Evolutionary conservation across 2,113 vertebrate species (phyloP).

Genomic region (Callorhinus ursinus): DNA sequence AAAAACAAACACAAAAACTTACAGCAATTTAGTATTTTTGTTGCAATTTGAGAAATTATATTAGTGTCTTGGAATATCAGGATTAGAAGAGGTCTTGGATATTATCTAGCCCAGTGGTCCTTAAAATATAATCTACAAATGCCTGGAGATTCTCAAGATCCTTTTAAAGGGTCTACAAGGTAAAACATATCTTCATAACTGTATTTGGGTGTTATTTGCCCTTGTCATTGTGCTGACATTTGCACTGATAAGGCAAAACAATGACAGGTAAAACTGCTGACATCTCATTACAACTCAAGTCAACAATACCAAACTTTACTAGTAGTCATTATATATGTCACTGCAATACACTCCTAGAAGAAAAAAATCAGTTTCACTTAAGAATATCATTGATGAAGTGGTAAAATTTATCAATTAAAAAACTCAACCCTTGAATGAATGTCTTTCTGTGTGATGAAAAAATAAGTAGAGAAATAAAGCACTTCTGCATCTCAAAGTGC

Average conservation of each 20-base stretch:
- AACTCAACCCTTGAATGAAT: not conserved
- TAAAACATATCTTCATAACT: not conserved
- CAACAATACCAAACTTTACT: not conserved
- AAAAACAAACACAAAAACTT: not conserved
- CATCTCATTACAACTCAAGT: not conserved
- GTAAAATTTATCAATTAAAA: not conserved
- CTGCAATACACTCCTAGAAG: not conserved
- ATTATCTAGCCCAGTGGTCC: not conserved
- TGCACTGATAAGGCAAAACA: not conserved
- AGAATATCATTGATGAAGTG: not conserved
- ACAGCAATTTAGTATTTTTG: not conserved
- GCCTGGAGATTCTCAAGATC: not conserved
- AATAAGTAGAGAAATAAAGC: not conserved
- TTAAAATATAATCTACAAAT: not conserved
- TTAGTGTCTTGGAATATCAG: not conserved
- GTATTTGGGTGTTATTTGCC: not conserved
- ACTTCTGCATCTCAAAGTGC: not conserved
- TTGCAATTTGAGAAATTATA: not conserved
- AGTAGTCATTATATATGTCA: not conserved
- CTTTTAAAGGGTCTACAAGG: not conserved
- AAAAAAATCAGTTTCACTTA: not conserved
- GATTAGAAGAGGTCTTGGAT: not conserved
- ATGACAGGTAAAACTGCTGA: not conserved
- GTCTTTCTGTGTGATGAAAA: not conserved
- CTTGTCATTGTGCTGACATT: not conserved